Evolutionary conservation across 2,797 vertebrate species (phyloP), one percentile per base, ranked within the genome.

Genomic region (Anas georgica): DNA sequence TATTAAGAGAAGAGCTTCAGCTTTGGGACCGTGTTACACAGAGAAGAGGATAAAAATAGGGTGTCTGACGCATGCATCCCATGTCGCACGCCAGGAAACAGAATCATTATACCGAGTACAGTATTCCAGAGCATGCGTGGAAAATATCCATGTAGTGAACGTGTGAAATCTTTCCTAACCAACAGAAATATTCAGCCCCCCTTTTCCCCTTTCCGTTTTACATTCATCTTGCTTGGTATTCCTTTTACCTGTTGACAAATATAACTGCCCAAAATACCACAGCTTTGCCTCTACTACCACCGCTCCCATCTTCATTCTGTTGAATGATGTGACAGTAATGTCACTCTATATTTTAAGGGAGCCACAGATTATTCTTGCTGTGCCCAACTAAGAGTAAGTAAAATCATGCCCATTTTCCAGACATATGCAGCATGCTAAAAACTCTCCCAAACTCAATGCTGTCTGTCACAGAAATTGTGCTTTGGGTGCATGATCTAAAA

Each of bases 31-130:
- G 60, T 70, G 84, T 96, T 95, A 90, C 85, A 94, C 69, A 91
- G 92, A 92, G 91, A 95, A 95, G 84, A 95, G 87, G 93, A 96
- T 97, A 97, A 97, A 97, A 97, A 97, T 97, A 97, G 96, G n/a
- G 48, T 41, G 83, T 62, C 68, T 97, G 95, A 96, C 81, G 73
- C 96, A 94, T 77, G 92, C 69, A 75, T 95, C 80, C 94, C 92
- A 9, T 88, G 88, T 75, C 17, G 33, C 48, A 70, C 3, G 90
- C 96, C 94, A 95, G 94, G 93, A 94, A 96, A 94, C 91, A 33
- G 86, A 91, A 74, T 62, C 15, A 2, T 89, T 92, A 29, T 83
- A 63, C 85, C 86, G 80, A 66, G 79, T 94, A 90, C 91, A 93
- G 93, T 88, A 87, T 80, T 93, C 73, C 89, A 92, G 88, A 86